phyloP scores from a whole-genome alignment of 92 coral and sea anemone genomes.

The Epizoanthus stellaris region DNA sequence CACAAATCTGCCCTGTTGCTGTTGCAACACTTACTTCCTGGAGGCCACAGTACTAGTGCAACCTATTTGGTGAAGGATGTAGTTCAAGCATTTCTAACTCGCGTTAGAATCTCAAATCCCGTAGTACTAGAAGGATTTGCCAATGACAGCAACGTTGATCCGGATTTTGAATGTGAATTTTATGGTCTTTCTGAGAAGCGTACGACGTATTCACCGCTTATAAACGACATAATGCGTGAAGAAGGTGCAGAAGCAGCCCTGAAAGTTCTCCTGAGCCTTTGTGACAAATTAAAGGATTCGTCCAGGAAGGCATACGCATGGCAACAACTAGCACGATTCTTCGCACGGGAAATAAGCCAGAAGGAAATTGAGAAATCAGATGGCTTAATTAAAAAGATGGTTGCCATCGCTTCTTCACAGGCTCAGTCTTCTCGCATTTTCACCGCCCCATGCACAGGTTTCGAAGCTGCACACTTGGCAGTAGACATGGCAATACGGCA shows the following conservation, averaged over 20 bases:
- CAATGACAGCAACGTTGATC: constrained; percentile 5
- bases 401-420: background rate
- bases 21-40: constrained; percentile 12
- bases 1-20: background rate
- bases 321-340: constrained; percentile 22
- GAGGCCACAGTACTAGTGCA: constrained; percentile 3
- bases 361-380: background rate
- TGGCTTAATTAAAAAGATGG: background rate
- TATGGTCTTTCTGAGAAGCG: constrained; percentile 3
- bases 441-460: constrained; percentile 11
- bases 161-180: constrained; percentile 2
- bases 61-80: constrained; percentile 26
- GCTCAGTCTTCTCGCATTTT: background rate
- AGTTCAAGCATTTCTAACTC: constrained; percentile 28
- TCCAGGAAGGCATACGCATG: constrained; percentile 31
- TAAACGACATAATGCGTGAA: constrained; percentile 20
- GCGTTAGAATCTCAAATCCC: constrained; percentile 25
- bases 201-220: constrained; percentile 34
- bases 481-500: constrained; percentile 28
- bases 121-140: constrained; percentile 3
- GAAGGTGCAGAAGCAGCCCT: constrained; percentile 12
- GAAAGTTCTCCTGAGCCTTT: constrained; percentile 22
- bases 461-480: constrained; percentile 34
- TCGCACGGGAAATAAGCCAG: constrained; percentile 13
- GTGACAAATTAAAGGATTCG: constrained; percentile 27